Conservation (phyloP, 2,797 vertebrate species). For the Vultur gryphus region DNA sequence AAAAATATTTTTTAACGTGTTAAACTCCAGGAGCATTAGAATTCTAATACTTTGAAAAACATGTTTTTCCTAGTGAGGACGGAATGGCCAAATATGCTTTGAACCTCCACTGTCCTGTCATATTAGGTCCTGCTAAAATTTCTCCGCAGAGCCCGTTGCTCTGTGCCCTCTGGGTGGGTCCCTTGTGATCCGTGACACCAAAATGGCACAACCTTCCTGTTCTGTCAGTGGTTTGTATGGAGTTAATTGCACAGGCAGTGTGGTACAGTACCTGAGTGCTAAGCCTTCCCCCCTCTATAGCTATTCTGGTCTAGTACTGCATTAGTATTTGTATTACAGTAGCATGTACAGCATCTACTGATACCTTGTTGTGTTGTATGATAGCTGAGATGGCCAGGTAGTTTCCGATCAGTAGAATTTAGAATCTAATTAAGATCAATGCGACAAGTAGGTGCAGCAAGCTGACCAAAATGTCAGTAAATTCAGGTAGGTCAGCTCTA, state of each 20-base stretch:
- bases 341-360: rapidly evolving
- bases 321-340: not conserved
- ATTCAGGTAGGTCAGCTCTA: not conserved
- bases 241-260: not conserved
- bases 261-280: not conserved
- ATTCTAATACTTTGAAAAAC: not conserved
- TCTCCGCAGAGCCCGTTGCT: not conserved
- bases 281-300: not conserved
- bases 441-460: not conserved
- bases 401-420: not conserved
- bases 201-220: not conserved
- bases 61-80: not conserved
- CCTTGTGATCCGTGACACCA: not conserved
- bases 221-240: not conserved
- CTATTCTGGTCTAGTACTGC: not conserved
- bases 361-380: not conserved
- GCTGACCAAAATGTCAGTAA: not conserved
- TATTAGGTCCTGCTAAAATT: not conserved
- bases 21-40: not conserved
- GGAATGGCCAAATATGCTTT: not conserved
- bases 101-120: not conserved
- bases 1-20: rapidly evolving
- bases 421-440: not conserved
- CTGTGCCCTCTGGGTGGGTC: not conserved
- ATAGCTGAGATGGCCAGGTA: not conserved